Evolutionary conservation across 2,113 vertebrate genomes (phyloP).

Genomic region (Trichomycterus rosablanca): DNA sequence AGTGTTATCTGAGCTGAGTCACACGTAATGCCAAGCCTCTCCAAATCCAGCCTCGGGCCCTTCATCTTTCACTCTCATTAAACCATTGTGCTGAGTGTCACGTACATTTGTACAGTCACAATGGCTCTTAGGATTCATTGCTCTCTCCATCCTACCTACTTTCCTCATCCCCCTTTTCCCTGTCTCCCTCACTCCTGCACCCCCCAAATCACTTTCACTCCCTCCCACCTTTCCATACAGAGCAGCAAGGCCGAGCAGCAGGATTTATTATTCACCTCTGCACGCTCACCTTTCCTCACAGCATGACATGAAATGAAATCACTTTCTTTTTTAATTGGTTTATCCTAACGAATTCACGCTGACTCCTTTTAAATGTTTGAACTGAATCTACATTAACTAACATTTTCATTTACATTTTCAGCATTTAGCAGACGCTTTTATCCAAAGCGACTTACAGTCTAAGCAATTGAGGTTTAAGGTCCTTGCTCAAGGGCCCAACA

Average conservation of each 20-base stretch:
- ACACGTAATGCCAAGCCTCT: conserved; percentile 17
- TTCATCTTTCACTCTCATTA: background rate
- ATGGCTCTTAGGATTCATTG: no score
- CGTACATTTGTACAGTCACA: conserved; percentile 13
- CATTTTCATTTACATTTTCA: no score
- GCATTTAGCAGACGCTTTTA: no score
- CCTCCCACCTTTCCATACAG: conserved; percentile 6
- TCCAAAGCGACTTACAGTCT: no score
- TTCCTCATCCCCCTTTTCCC: background rate
- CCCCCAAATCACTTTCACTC: background rate
- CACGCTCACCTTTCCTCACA: conserved; percentile 22
- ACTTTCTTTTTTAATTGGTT: no score
- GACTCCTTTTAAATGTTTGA: no score
- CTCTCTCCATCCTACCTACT: conserved; percentile 2
- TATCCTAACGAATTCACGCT: no score
- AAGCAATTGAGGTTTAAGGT: no score
- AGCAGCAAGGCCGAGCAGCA: background rate
- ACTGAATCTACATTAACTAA: no score
- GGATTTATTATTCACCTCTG: conserved; percentile 35
- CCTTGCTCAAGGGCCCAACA: no score
- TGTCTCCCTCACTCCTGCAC: background rate
- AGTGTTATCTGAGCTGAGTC: background rate
- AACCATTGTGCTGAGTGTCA: background rate
- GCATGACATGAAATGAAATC: no score
- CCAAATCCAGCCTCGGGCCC: background rate